Evolutionary conservation across 2,797 vertebrate genomes (phyloP).

Genomic region (Lemur catta): DNA sequence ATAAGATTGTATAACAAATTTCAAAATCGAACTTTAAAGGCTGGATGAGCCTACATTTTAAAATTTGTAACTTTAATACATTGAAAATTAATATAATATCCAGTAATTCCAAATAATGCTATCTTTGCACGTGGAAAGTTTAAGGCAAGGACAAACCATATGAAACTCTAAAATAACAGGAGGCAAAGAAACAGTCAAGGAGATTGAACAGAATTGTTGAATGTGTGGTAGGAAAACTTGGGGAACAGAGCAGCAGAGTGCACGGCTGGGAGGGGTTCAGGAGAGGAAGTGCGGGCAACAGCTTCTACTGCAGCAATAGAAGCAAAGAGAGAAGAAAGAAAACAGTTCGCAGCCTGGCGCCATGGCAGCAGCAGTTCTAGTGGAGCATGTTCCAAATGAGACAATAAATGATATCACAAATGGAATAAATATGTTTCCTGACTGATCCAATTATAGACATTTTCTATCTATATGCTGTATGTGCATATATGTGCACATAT

Average conservation of each 20-base stretch:
- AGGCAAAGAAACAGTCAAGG: background rate
- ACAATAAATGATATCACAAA: background rate
- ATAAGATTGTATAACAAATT: background rate
- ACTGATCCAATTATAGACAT: background rate
- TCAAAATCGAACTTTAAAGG: background rate
- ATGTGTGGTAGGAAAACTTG: background rate
- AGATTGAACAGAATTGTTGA: background rate
- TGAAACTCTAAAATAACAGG: background rate
- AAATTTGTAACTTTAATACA: background rate
- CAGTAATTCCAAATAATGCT: background rate
- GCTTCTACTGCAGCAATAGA: rapidly evolving
- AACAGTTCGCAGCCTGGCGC: rapidly evolving
- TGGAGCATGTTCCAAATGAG: background rate
- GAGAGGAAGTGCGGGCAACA: too few species aligned
- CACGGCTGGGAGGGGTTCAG: rapidly evolving
- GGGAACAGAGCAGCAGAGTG: rapidly evolving
- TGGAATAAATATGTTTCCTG: background rate
- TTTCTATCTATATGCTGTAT: background rate
- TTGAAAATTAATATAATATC: background rate
- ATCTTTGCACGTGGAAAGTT: background rate
- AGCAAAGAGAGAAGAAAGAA: background rate
- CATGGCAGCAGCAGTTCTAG: rapidly evolving
- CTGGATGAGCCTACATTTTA: background rate
- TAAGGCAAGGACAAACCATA: background rate
- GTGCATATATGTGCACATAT: too few species aligned